Percentiles rank a stretch among this genome's conserved stretches.
Conservation (phyloP, 2,888 invertebrate genomes). For the Phragmatobia fuliginosa region DNA sequence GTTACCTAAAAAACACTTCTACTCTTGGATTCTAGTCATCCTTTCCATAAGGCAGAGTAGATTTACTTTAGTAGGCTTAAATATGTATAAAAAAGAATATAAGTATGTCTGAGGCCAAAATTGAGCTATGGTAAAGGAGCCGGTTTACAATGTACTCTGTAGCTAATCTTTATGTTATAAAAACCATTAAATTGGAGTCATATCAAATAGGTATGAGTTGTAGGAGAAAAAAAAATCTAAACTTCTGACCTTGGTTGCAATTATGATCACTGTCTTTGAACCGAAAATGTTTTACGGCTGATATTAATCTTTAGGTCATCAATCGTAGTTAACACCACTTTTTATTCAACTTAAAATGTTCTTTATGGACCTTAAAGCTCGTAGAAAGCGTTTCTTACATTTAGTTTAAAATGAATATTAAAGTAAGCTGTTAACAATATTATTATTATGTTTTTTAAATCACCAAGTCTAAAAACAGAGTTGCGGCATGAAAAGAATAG, state of each 20-base stretch:
- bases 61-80: too few species aligned
- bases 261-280: conserved; percentile 14
- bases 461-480: background rate
- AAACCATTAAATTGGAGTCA: conserved; percentile 13
- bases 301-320: conserved; percentile 1
- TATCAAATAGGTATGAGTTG: conserved; percentile 5
- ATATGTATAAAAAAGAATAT: too few species aligned
- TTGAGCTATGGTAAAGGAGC: conserved; percentile 12
- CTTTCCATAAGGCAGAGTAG: too few species aligned
- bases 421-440: background rate
- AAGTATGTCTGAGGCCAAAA: too few species aligned
- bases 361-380: too few species aligned
- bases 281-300: background rate
- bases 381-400: background rate
- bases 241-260: conserved; percentile 14
- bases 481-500: background rate
- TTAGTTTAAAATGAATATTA: background rate
- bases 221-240: conserved; percentile 18
- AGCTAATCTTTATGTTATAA: conserved; percentile 18
- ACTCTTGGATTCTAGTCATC: too few species aligned
- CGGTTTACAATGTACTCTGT: conserved; percentile 15
- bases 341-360: background rate
- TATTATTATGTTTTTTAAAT: too few species aligned
- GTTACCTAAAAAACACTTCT: conserved; percentile 5
- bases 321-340: background rate